These are phyloP conservation scores for Chaenodraco wilsoni DNA, from an alignment of 2,797 vertebrate genomes.

Conservation along the genomic window DNA sequence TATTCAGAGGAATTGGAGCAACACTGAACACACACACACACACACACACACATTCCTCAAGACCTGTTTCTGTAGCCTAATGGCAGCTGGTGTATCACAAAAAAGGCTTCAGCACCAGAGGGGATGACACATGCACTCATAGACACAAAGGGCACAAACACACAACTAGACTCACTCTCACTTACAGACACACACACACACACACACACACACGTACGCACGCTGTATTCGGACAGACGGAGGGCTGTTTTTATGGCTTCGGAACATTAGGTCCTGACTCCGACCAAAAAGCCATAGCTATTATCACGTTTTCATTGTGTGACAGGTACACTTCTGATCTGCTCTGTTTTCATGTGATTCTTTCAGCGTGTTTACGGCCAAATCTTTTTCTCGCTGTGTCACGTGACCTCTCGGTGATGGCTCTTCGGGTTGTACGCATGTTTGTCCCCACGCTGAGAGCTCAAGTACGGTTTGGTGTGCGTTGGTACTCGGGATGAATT, in stretches of 20 bases:
- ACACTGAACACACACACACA: constrained; percentile 17
- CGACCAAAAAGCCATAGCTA: constrained; percentile 59
- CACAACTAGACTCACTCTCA: constrained; percentile 15
- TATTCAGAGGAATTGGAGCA: constrained; percentile 19
- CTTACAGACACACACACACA: constrained; percentile 8
- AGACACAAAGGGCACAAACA: constrained; percentile 27
- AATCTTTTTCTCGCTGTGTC: constrained; percentile 26
- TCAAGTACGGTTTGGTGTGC: constrained; percentile 22
- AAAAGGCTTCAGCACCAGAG: constrained; percentile 51
- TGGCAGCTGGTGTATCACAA: constrained; percentile 65
- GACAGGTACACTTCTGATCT: constrained; percentile 61
- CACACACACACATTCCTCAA: constrained; percentile 27
- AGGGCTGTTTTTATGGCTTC: constrained; percentile 73
- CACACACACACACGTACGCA: constrained; percentile 28
- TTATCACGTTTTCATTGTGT: constrained; percentile 62
- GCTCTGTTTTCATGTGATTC: constrained; percentile 31
- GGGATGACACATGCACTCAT: constrained; percentile 45
- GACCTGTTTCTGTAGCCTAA: constrained; percentile 56
- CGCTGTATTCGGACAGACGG: constrained; percentile 53
- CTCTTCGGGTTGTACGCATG: constrained; percentile 31
- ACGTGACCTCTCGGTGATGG: constrained; percentile 32
- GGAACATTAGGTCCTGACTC: constrained; percentile 75
- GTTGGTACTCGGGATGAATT: constrained; percentile 19
- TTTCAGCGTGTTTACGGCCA: constrained; percentile 41
- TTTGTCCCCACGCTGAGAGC: constrained; percentile 36